These are phyloP conservation scores for Agrotis clavis DNA, from an alignment of 2,888 invertebrate species.

Conservation along the genomic window DNA sequence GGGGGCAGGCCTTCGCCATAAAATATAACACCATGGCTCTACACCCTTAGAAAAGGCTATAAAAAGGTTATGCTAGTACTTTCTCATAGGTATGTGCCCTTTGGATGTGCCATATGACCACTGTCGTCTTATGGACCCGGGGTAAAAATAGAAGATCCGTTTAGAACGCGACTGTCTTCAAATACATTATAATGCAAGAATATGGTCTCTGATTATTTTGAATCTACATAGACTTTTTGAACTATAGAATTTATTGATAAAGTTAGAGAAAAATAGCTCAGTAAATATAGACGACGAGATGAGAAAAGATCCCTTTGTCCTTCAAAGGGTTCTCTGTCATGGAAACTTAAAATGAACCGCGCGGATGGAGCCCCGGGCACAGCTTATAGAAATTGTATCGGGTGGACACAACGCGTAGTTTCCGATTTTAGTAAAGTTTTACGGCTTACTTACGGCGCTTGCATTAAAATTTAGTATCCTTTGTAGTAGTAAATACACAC, in stretches of 20 bases:
- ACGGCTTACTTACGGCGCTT: neutral
- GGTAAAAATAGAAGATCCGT: constrained; percentile 35
- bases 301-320: neutral
- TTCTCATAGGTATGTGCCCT: constrained; percentile 22
- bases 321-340: constrained; percentile 8
- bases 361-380: neutral
- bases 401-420: neutral
- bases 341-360: constrained; percentile 1
- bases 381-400: neutral
- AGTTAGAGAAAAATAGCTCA: neutral
- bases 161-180: neutral
- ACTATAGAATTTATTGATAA: neutral
- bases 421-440: neutral
- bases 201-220: neutral
- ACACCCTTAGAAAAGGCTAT: constrained; percentile 49
- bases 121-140: neutral
- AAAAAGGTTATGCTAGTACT: constrained; percentile 39
- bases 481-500: neutral
- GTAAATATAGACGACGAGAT: neutral
- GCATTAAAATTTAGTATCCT: neutral
- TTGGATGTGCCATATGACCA: constrained; percentile 15
- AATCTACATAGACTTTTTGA: neutral
- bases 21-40: constrained; percentile 46
- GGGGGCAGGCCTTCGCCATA: constrained; percentile 29
- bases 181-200: neutral